Conservation (phyloP, 2,113 vertebrate genomes). For the Pristiophorus japonicus region DNA sequence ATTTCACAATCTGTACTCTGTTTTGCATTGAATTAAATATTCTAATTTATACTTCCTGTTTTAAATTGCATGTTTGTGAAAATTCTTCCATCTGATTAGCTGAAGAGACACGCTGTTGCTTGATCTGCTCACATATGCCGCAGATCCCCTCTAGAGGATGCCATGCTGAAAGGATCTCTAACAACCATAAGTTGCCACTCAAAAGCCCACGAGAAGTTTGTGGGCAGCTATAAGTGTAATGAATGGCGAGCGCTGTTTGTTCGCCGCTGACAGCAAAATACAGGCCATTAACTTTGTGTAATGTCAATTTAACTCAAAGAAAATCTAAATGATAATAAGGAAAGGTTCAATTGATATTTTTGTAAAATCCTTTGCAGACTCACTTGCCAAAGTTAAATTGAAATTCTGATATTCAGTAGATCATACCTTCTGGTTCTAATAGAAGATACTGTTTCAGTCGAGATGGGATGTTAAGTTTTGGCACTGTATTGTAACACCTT, state of each 20-base stretch:
- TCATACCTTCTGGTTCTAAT: constrained; percentile 78
- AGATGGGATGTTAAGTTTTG: constrained; percentile 68
- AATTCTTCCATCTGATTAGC: not conserved
- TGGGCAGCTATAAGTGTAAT: not conserved
- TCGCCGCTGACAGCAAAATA: not conserved
- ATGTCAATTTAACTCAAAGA: not conserved
- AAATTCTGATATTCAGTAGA: constrained; percentile 49
- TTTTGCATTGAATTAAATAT: not conserved
- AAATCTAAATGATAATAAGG: not conserved
- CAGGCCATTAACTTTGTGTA: not conserved
- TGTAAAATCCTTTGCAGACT: not conserved
- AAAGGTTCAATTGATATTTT: not conserved
- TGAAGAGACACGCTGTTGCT: not conserved
- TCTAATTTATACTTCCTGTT: too few species aligned
- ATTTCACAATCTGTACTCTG: not conserved
- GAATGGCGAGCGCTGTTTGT: not conserved
- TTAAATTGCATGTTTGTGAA: not conserved
- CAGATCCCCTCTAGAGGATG: not conserved
- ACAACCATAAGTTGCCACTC: not conserved
- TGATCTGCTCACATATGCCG: not conserved
- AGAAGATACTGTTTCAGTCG: constrained; percentile 77
- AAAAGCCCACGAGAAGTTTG: not conserved
- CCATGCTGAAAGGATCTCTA: not conserved
- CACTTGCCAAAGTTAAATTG: not conserved
- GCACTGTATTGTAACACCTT: constrained; percentile 63